These are phyloP conservation scores for Heterotis niloticus DNA, from an alignment of 2,113 vertebrate species.

Conservation along the genomic window DNA sequence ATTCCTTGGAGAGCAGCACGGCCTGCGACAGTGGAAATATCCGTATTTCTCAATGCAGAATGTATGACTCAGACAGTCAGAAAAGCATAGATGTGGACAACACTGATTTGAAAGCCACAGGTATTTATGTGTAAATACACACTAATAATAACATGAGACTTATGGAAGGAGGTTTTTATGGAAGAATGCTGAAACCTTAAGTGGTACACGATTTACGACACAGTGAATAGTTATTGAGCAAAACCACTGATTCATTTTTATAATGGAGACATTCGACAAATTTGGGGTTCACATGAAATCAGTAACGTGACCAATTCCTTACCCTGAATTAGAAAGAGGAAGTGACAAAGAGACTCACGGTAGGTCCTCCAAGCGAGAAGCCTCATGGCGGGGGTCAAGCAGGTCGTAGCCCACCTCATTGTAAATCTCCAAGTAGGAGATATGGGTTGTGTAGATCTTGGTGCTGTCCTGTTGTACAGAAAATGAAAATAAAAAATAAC, in stretches of 20 bases:
- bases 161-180: constrained; percentile 14
- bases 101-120: constrained; percentile 25
- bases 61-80: constrained; percentile 28
- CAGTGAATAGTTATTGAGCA: constrained; percentile 5
- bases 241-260: constrained; percentile 9
- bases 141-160: constrained; percentile 14
- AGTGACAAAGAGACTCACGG: constrained; percentile 71
- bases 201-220: constrained; percentile 6
- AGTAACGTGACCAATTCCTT: not conserved
- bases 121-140: constrained; percentile 31
- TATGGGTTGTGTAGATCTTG: constrained; percentile 78
- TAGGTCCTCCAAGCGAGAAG: constrained; percentile 83
- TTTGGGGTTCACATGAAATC: not conserved
- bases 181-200: constrained; percentile 15
- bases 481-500: not conserved
- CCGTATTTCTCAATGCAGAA: constrained; percentile 41
- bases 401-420: constrained; percentile 94
- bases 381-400: constrained; percentile 80
- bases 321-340: not conserved
- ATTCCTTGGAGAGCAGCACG: constrained; percentile 29
- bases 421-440: constrained; percentile 98
- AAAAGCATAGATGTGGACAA: not conserved
- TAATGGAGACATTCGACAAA: constrained; percentile 14
- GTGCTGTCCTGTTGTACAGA: constrained; percentile 71
- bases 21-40: constrained; percentile 38